Base-by-base conservation (phyloP, 2,113 vertebrate species). In the Ochotona curzoniae region DNA sequence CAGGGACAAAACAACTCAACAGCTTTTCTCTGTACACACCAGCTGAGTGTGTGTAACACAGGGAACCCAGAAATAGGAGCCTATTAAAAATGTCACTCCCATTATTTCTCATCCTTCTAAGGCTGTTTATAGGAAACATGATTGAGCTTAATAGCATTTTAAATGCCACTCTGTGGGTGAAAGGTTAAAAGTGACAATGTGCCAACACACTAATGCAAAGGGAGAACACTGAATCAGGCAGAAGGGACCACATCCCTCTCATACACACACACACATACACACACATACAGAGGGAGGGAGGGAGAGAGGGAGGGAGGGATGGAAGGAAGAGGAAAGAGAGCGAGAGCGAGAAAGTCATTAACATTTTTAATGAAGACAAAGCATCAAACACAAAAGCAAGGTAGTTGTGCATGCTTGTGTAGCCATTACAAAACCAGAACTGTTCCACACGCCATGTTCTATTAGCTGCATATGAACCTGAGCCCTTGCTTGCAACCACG, bases 111-210 rank as follows among this genome's bases (percentile, higher is more conserved):
- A 84, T 91, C 89, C 83, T 69, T 96, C 20, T 93, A 63, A 66
- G 78, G 81, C 83, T 95, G 89, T 91, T 95, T 96, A 97, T 93
- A 93, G 95, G 94, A 96, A 94, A 95, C 89, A 89, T 92, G 83
- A 97, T 64, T 57, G 93, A 89, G 76, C 91, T 96, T 96, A 94
- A 96, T 79, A 93, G 89, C 80, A 93, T 94, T 87, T 96, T 93
- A 93, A 97, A 96, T 83, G 91, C 95, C 93, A 91, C 80, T 94
- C 76, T 82, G 91, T 82, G 87, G 76, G 96, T 74, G 78, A 96
- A 96, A 96, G 69, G 95, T 96, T 87, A 93, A 94, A 96, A 96
- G 93, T 94, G 91, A 93, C 87, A 93, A 51, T 0, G 23, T 93
- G 95, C 70, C 93, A 94, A 95, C 60, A 94, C 1, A n/a, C 66